Evolutionary conservation across 2,113 vertebrate genomes (phyloP).

Genomic region (Cathartes aura): DNA sequence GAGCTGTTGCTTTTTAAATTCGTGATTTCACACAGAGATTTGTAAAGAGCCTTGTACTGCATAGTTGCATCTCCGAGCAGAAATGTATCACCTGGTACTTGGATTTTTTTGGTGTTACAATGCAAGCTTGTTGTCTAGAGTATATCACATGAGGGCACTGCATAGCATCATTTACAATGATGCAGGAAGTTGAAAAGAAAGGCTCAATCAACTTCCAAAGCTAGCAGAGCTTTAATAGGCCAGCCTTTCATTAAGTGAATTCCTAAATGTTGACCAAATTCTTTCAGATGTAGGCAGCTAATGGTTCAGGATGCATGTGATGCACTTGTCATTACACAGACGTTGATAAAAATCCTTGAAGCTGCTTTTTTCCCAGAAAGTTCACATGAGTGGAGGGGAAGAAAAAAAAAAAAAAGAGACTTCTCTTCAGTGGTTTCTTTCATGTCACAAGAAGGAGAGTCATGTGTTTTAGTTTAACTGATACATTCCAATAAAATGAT

Average conservation of each 20-base stretch:
- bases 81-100: slow-evolving; percentile 45
- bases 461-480: slow-evolving; percentile 82
- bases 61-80: neutral
- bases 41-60: neutral
- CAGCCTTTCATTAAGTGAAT: slow-evolving; percentile 79
- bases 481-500: slow-evolving; percentile 87
- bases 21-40: neutral
- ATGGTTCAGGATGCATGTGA: slow-evolving; percentile 76
- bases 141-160: slow-evolving; percentile 72
- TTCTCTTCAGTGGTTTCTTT: slow-evolving; percentile 77
- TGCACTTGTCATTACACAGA: slow-evolving; percentile 69
- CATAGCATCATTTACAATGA: slow-evolving; percentile 66
- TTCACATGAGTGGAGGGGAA: slow-evolving; percentile 53
- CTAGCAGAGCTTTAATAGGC: slow-evolving; percentile 75
- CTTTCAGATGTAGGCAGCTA: slow-evolving; percentile 64
- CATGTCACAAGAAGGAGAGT: slow-evolving; percentile 76
- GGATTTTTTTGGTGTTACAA: slow-evolving; percentile 24
- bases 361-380: slow-evolving; percentile 61
- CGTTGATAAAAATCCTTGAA: slow-evolving; percentile 71
- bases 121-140: slow-evolving; percentile 54
- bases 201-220: slow-evolving; percentile 57
- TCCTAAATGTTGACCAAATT: slow-evolving; percentile 83
- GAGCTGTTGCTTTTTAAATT: neutral
- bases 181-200: slow-evolving; percentile 77
- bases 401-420: neutral